phyloP scores from a whole-genome alignment of 2,113 vertebrate species.

The Gulo gulo region DNA sequence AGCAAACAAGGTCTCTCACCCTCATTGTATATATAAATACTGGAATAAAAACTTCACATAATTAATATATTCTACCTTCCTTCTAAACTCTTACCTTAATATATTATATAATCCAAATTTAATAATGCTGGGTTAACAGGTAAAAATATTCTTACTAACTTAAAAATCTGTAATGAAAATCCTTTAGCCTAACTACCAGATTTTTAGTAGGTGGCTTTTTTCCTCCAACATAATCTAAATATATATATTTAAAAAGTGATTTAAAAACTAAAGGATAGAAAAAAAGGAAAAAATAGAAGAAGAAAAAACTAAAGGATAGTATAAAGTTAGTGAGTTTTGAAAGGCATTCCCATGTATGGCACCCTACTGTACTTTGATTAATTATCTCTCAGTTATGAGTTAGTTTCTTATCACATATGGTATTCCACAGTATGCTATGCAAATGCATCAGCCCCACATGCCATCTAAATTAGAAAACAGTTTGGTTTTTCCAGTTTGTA shows the following conservation, averaged over 20 bases:
- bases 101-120: not conserved
- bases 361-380: slow-evolving; percentile 12
- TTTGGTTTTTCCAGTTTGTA: not conserved
- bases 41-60: not conserved
- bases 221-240: not conserved
- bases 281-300: no score
- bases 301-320: not conserved
- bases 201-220: not conserved
- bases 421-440: slow-evolving; percentile 29
- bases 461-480: not conserved
- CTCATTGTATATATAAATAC: not conserved
- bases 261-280: not conserved
- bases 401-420: slow-evolving; percentile 6
- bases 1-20: not conserved
- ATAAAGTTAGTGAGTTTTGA: slow-evolving; percentile 1
- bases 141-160: not conserved
- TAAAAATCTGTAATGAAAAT: slow-evolving; percentile 11
- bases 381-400: slow-evolving; percentile 1
- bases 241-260: not conserved
- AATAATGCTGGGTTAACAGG: not conserved
- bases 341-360: not conserved
- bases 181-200: not conserved
- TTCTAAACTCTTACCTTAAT: not conserved
- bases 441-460: not conserved
- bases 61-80: not conserved